Conservation (phyloP, 2,888 invertebrate genomes). For the Drosophila pseudotalamancana region DNA sequence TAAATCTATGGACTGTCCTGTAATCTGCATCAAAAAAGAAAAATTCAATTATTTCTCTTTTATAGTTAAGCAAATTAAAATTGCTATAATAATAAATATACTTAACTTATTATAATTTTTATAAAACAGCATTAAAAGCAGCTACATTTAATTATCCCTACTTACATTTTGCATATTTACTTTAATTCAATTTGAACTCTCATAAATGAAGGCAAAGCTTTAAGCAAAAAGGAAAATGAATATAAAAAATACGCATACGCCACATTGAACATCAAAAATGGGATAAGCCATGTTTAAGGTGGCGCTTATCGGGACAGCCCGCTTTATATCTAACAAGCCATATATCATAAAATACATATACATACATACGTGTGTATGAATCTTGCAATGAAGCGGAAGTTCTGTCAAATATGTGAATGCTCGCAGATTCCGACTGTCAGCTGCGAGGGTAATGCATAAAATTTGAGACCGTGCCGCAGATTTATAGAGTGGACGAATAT, state of each 20-base stretch:
- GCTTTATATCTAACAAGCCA: constrained; percentile 16
- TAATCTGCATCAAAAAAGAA: neutral
- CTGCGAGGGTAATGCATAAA: constrained; percentile 27
- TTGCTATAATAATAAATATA: too few species aligned
- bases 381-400: neutral
- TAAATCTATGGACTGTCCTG: too few species aligned
- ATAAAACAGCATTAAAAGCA: too few species aligned
- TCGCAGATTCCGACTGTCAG: constrained; percentile 38
- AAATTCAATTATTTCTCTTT: too few species aligned
- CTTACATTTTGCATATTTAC: neutral
- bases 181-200: neutral
- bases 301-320: constrained; percentile 6
- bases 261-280: constrained; percentile 5
- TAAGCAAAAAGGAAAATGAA: constrained; percentile 3
- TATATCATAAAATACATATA: constrained; percentile 24
- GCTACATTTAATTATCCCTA: neutral
- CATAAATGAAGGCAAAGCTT: constrained; percentile 14
- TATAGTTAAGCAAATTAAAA: too few species aligned
- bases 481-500: constrained; percentile 32
- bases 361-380: neutral
- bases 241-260: constrained; percentile 32
- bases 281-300: constrained; percentile 16
- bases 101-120: too few species aligned
- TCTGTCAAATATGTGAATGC: constrained; percentile 19
- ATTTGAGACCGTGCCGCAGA: constrained; percentile 33